phyloP scores from a whole-genome alignment of 2,797 vertebrate genomes.

The Diglossa cyanea region DNA sequence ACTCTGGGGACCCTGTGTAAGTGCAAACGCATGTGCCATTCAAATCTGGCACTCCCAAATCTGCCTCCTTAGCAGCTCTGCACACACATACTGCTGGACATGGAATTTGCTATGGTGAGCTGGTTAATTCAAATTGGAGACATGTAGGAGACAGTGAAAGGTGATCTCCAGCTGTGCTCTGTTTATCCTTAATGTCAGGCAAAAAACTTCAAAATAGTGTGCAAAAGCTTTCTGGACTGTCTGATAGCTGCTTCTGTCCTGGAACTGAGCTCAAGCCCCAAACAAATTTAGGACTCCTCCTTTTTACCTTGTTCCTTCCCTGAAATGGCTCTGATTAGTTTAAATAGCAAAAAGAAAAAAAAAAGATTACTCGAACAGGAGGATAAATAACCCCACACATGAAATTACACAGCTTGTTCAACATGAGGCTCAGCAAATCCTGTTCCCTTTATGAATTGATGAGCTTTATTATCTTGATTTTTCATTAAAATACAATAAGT shows the following conservation, averaged over 20 bases:
- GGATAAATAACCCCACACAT: conserved; percentile 11
- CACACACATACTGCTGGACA: not conserved
- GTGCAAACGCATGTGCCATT: accelerated
- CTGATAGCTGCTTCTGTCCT: not conserved
- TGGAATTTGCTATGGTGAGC: not conserved
- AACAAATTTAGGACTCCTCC: not conserved
- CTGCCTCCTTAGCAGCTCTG: not conserved
- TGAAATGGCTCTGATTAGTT: not conserved
- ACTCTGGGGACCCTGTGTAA: not conserved
- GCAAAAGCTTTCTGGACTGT: not conserved
- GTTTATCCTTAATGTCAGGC: not conserved
- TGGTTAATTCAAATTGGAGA: not conserved
- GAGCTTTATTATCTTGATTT: conserved; percentile 43
- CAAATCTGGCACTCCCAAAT: not conserved
- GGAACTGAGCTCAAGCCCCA: not conserved
- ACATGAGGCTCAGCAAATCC: not conserved
- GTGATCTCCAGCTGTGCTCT: not conserved
- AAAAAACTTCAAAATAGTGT: not conserved
- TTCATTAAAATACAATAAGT: conserved; percentile 37
- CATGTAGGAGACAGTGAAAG: not conserved
- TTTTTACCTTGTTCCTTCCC: not conserved
- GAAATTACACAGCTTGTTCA: not conserved
- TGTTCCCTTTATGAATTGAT: conserved; percentile 40
- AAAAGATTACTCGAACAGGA: not conserved
- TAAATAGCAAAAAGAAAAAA: not conserved